Evolutionary conservation across 2,797 vertebrate genomes (phyloP), one percentile per base, ranked within the genome.

Genomic region (Hafferia zeledoni): DNA sequence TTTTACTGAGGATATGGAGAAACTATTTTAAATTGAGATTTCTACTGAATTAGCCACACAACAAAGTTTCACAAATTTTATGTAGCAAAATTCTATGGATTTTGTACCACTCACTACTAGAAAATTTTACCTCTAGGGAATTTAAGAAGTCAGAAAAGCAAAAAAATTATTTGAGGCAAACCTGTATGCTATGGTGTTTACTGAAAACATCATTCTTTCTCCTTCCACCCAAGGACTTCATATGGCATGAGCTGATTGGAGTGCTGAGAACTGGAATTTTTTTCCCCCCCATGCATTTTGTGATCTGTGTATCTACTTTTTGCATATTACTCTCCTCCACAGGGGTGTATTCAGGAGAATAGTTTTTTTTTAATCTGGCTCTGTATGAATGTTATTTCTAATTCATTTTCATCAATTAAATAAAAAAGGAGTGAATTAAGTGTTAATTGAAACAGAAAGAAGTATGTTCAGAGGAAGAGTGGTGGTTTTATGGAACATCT

Each of bases 81-180:
- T 78, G 50, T 68, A 77, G 63, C 44, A 92, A 95, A 94, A 94
- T 81, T 80, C 47, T 57, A 59, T 86, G 60, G 61, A 56, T 92
- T 92, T 96, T 83, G 31, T 76, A 63, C 64, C 46, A 65, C 61
- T 85, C 71, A 43, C 28, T 87, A 88, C 89, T 82, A 64, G 49
- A 87, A 93, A 88, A 68, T 56, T 87, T 92, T 92, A 83, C 92
- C 83, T 95, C 35, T 80, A 84, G 89, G 68, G 92, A 85, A 70
- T 94, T 44, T 63, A 80, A 93, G 67, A 94, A 86, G 44, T 77
- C 75, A 83, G 63, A 44, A 55, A 76, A 76, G 3, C 47, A 64
- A 61, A 7, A 90, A 84, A 83, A 84, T 76, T 31, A 65, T 56
- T 63, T 92, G 75, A 93, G 77, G 47, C 20, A 89, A 79, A 74